These are phyloP conservation scores for pig (Sus scrofa) DNA, from an alignment of 2,113 vertebrate genomes.

Conservation along the genomic window T2T-Sscrofa CM000815.6:86897501-86898000, in stretches of 20 bases:
- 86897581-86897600: not conserved
- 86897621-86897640: not conserved
- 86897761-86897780: not conserved
- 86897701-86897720: not conserved
- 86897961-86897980: not conserved
- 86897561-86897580: not conserved
- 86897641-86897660: not conserved
- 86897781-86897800: not conserved
- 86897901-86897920: not conserved
- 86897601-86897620: not conserved
- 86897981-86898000: not conserved
- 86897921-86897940: not conserved
- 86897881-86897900: not conserved
- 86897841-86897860: not conserved
- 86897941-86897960: not conserved
- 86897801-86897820: not conserved
- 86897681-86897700: not conserved
- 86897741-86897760: not conserved
- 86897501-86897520: not conserved
- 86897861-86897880: not conserved
- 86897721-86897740: not conserved
- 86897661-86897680: not conserved
- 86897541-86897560: not conserved
- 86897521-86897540: not conserved
- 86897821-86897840: not conserved